These are phyloP conservation scores for Chaenocephalus aceratus DNA, from an alignment of 2,113 vertebrate species.

Conservation along the genomic window DNA sequence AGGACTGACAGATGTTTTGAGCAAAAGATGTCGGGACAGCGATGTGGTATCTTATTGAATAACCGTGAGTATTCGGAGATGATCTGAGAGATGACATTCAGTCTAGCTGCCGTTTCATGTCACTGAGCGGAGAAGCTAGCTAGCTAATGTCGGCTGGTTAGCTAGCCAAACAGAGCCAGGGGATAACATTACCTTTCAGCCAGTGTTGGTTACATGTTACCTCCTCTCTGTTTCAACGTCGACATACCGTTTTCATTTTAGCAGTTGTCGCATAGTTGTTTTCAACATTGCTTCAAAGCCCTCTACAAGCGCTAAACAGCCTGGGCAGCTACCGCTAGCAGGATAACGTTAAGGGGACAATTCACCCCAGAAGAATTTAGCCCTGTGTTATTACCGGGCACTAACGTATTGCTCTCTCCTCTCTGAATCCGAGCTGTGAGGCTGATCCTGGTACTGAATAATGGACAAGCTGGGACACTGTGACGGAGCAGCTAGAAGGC, in stretches of 20 bases:
- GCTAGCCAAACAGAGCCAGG: conserved; percentile 45
- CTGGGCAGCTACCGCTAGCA: conserved; percentile 58
- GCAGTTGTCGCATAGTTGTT: background rate
- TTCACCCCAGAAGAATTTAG: background rate
- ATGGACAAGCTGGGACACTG: conserved; percentile 6
- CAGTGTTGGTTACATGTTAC: conserved; percentile 26
- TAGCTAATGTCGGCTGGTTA: conserved; percentile 63
- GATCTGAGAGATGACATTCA: background rate
- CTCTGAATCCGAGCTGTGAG: background rate
- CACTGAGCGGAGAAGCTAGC: conserved; percentile 56
- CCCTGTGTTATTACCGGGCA: background rate
- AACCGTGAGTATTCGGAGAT: conserved; percentile 59
- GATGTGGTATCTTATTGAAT: background rate
- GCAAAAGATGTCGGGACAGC: conserved; percentile 45
- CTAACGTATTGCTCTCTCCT: too few species aligned
- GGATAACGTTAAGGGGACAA: background rate
- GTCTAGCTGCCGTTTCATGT: background rate
- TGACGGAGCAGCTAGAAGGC: background rate
- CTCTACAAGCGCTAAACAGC: background rate
- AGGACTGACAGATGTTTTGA: conserved; percentile 56
- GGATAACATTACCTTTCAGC: conserved; percentile 61
- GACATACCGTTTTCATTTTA: background rate
- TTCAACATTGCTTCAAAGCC: background rate
- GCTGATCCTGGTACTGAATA: conserved; percentile 20
- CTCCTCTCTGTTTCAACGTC: background rate